Evolutionary conservation across 2,797 vertebrate species (phyloP), one percentile per base, ranked within the genome.

Genomic region (Cirrhinus molitorella): DNA sequence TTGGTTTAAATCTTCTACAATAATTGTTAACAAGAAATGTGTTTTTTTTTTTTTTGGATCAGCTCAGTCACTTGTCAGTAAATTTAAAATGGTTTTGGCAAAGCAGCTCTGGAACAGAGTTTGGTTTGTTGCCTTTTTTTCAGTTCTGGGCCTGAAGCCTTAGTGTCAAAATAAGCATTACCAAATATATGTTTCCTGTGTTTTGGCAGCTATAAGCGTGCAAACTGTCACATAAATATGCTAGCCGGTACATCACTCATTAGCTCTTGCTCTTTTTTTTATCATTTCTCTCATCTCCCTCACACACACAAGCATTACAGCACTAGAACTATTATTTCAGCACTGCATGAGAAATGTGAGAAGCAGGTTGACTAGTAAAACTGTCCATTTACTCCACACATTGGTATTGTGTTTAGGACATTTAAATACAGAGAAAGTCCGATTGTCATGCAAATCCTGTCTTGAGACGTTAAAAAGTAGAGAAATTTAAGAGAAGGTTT

Each of bases 141-240:
- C 17, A 57, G 23, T 47, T 3, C 53, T 34, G 19, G 3, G 25
- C 59, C 21, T 71, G 4, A 59, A 71, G 40, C 67, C 79, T 72
- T 61, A 49, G 19, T 72, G 40, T 34, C 53, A 71, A 7, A 72
- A 10, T 19, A 71, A 45, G 40, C 13, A n/a, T 31, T n/a, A 59
- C 68, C 6, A 71, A 61, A 71, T 81, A 49, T 61, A 34, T 17
- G 40, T 81, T 61, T 47, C 23, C 19, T 47, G 17, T 61, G 40
- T 72, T 72, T 47, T 81, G 53, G 37, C 37, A 61, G 53, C 43
- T 16, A 49, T 47, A 49, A 80, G 40, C 7, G 6, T 47, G 53
- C 79, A 49, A 61, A 16, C 25, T 12, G 53, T 66, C 59, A 79
- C 59, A 66, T 77, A 16, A 70, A 80, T 70, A 57, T 57, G 19